These are phyloP conservation scores for Torymus tubicola DNA, from an alignment of 2,888 invertebrate species.

Conservation along the genomic window DNA sequence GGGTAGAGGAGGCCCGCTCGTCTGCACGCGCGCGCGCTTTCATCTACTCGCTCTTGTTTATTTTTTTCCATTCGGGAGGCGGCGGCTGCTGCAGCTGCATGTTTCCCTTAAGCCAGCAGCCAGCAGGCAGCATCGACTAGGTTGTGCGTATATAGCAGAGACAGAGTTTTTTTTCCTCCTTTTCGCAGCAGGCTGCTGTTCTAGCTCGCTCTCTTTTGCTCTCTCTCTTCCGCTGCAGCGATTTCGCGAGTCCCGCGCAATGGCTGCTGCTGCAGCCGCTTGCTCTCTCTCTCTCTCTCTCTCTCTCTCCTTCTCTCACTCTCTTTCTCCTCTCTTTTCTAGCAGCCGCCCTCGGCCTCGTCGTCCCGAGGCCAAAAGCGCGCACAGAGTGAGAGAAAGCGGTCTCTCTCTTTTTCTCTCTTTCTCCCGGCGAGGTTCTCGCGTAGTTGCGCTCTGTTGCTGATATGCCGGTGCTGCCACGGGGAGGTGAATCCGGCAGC, in stretches of 20 bases:
- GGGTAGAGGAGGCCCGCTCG: too few species aligned
- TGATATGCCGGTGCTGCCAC: not conserved
- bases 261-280: slow-evolving; percentile 10
- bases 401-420: too few species aligned
- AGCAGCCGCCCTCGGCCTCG: not conserved
- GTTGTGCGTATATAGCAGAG: too few species aligned
- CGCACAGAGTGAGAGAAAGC: not conserved
- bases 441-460: slow-evolving; percentile 1
- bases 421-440: not conserved
- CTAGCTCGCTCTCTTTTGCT: too few species aligned
- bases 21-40: too few species aligned
- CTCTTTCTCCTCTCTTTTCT: slow-evolving; percentile 10
- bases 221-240: slow-evolving; percentile 2
- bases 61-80: too few species aligned
- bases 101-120: too few species aligned
- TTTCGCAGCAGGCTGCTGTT: too few species aligned
- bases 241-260: not conserved
- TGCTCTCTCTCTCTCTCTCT: not conserved
- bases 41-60: too few species aligned
- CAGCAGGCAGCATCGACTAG: too few species aligned
- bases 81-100: too few species aligned
- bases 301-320: slow-evolving; percentile 24
- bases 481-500: not conserved
- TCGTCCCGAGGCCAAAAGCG: not conserved
- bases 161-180: too few species aligned